phyloP scores from a whole-genome alignment of 2,797 vertebrate species.

The Chaetophractus vellerosus region DNA sequence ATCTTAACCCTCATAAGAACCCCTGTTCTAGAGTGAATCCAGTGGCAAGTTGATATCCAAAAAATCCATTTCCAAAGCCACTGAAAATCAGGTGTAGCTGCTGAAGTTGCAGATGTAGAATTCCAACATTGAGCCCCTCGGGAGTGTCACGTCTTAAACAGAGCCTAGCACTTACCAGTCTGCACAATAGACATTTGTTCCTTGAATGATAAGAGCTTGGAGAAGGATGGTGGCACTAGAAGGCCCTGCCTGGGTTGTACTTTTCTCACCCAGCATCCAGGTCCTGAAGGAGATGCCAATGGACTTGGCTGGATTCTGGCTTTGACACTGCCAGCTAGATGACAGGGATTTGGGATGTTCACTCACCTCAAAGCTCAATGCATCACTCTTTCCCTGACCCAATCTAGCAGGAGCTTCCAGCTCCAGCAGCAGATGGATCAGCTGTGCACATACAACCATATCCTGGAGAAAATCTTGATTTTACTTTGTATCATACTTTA shows the following conservation, averaged over 20 bases:
- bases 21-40: too few relatives aligned
- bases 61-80: not conserved
- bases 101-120: not conserved
- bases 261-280: accelerated
- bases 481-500: not conserved
- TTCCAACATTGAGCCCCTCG: not conserved
- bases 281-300: not conserved
- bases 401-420: not conserved
- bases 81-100: not conserved
- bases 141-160: not conserved
- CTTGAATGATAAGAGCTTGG: not conserved
- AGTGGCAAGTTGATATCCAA: not conserved
- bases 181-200: not conserved
- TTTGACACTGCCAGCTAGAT: not conserved
- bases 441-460: not conserved
- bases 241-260: too few relatives aligned
- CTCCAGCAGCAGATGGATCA: not conserved
- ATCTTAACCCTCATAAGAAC: too few relatives aligned
- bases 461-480: not conserved
- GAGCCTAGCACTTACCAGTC: not conserved
- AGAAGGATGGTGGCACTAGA: not conserved
- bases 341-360: not conserved
- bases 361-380: not conserved
- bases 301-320: not conserved
- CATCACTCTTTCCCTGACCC: not conserved